Evolutionary conservation across 2,888 invertebrate species (phyloP), one percentile per base, ranked within the genome.

Genomic region (Macaria liturata): DNA sequence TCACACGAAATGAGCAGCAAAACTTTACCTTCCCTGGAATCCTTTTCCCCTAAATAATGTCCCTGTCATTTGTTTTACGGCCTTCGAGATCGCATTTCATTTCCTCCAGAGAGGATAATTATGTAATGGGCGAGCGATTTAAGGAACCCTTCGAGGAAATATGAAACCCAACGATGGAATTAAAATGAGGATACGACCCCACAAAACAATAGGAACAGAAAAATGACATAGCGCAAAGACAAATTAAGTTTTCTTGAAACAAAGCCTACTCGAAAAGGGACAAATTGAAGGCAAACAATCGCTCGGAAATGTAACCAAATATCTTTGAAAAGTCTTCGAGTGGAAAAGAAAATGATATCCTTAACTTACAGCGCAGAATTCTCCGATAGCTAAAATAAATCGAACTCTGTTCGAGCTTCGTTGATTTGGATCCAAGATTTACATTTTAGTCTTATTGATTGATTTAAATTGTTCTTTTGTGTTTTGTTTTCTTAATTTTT

Each of bases 221-320:
- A n/a, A 63, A 51, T 31, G 47, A 58, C 56, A 50, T 49, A 4
- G 51, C 9, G 34, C 39, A 9, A 20, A 50, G 46, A 57, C 60
- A 59, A 57, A 62, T 57, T 49, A 52, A 46, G 42, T 53, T 39
- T 52, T 51, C 46, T 58, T 49, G 58, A 54, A 52, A 59, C 59
- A 49, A 56, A 59, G 53, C 50, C 61, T 53, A 46, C 37, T 54
- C 49, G 39, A 61, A 57, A 55, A 32, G 55, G 40, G 47, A 53
- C 43, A 57, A 63, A 66, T 63, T 57, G 62, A 66, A 66, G 58
- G 54, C 51, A 66, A 66, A 63, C 62, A 64, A 56, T 64, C 49
- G 42, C 47, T 46, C 37, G 31, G 47, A 61, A 62, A 62, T 57
- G 62, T 66, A 54, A 46, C 52, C 57, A 53, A 57, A 62, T 58